Base-by-base conservation (phyloP, 2,113 vertebrate genomes). In the Ranitomeya imitator region DNA sequence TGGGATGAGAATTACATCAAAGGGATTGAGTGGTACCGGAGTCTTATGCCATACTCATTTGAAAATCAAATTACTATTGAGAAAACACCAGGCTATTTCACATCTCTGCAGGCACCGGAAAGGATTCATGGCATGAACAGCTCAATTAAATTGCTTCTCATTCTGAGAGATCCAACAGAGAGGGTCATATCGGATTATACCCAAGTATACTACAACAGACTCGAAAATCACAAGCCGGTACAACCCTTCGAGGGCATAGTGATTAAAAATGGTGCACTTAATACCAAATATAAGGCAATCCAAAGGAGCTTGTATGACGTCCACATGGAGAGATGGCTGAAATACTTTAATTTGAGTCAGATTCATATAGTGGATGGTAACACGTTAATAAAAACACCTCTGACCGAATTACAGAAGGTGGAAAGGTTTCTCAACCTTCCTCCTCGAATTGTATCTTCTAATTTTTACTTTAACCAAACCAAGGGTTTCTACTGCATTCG, bases 401-500 rank as follows among this genome's bases (percentile, higher is more conserved):
- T 98, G 90, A 96, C 96, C 13, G 97, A 98, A 91, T 94, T 98
- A 79, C 96, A 97, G 91, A 97, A 96, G 91, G 97, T 98, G 85
- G 97, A 98, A 92, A 94, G 90, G 19, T 98, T 98, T 92, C 94
- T 98, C 69, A 96, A 97, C 90, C 94, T 98, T 90, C 95, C 96
- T 2, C 95, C 97, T 1, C 93, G 94, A 94, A 98, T 98, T 91
- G 91, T 95, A 73, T 93, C 97, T 90, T 96, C 96, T 92, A 98
- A 98, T 93, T 98, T 98, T 94, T 98, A 98, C 93, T 98, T 98
- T 92, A 98, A 98, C 92, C 97, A 97, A 91, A 98, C 97, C 86
- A 98, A 98, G 93, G 97, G 97, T 85, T 98, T 98, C 91, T 98
- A 97, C 93, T 98, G 97, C 85, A 97, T 98, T 91, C 96, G 97